These are phyloP conservation scores for Columbina picui DNA, from an alignment of 2,113 vertebrate genomes.

Conservation along the genomic window DNA sequence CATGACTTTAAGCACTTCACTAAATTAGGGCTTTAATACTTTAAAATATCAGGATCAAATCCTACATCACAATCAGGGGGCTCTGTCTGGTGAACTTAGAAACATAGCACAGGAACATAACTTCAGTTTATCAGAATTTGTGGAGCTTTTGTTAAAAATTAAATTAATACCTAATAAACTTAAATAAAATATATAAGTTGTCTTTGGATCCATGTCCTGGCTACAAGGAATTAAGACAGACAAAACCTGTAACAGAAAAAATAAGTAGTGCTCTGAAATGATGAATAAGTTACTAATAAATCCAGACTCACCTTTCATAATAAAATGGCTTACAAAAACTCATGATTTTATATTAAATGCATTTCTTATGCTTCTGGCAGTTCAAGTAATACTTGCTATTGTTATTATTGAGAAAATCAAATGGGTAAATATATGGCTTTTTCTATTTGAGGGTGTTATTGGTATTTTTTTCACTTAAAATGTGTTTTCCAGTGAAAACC, in stretches of 20 bases:
- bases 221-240: neutral
- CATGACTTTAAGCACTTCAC: neutral
- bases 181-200: neutral
- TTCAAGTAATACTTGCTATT: neutral
- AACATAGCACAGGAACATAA: neutral
- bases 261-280: neutral
- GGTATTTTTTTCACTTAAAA: neutral
- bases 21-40: neutral
- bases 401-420: neutral
- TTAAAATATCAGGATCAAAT: neutral
- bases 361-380: neutral
- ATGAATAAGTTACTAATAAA: neutral
- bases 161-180: neutral
- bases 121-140: neutral
- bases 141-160: neutral
- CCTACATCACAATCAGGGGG: neutral
- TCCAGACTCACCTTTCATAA: neutral
- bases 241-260: neutral
- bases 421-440: neutral
- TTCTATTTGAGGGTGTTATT: neutral
- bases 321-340: neutral
- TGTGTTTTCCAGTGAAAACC: neutral
- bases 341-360: neutral
- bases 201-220: neutral
- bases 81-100: neutral